Percentiles rank a stretch among this genome's conserved stretches.
Conservation (phyloP, 2,113 vertebrate species). For the Hylia prasina region DNA sequence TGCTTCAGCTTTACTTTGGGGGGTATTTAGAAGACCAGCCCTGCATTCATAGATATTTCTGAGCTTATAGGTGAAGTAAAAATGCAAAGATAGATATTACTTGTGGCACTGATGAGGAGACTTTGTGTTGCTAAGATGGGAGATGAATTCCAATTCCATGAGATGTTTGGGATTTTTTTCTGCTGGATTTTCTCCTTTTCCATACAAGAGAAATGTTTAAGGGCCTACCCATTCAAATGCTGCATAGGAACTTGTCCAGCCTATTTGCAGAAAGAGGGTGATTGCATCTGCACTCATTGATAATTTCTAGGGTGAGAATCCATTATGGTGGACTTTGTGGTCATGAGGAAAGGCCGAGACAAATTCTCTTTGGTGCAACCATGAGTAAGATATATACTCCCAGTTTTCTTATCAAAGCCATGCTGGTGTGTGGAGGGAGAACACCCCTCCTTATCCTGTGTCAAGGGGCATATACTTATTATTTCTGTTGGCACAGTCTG, state of each 20-base stretch:
- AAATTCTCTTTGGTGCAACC: background rate
- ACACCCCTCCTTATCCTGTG: background rate
- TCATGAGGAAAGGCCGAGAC: background rate
- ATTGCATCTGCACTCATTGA: background rate
- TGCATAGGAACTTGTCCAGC: background rate
- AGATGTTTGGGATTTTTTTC: background rate
- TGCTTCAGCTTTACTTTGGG: background rate
- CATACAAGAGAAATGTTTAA: rapidly evolving
- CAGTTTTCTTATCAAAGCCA: background rate
- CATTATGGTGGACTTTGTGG: background rate
- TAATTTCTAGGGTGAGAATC: background rate
- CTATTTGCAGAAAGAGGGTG: background rate
- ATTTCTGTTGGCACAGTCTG: background rate
- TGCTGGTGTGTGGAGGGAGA: background rate
- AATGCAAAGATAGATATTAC: background rate
- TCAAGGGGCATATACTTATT: background rate
- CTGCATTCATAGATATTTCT: background rate
- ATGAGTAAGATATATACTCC: background rate
- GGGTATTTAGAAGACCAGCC: background rate
- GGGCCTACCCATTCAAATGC: background rate
- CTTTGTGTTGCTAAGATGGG: background rate
- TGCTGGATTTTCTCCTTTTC: background rate
- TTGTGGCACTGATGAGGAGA: background rate
- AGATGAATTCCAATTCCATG: background rate
- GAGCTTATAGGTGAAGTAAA: background rate